A percentile compares a stretch with the other conserved stretches of the same genome.
Evolutionary conservation across 2,888 invertebrate genomes (phyloP).

Genomic region (Urechis unicinctus): DNA sequence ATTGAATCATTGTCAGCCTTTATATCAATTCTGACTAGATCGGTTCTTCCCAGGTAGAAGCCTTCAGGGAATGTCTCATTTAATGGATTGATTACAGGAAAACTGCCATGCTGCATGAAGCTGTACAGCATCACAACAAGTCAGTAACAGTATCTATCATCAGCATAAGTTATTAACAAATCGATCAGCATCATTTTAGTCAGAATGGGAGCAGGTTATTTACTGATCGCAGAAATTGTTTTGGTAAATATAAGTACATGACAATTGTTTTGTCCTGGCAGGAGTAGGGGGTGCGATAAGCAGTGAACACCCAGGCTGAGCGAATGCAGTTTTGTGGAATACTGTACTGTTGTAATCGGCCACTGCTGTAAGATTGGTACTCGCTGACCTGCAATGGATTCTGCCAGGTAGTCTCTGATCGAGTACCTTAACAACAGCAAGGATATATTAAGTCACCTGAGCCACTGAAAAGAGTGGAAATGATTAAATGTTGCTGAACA

Average conservation of each 20-base stretch:
- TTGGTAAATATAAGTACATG: too few relatives aligned
- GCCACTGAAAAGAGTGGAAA: too few relatives aligned
- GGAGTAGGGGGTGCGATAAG: neutral
- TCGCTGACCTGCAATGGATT: neutral
- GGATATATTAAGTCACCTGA: too few relatives aligned
- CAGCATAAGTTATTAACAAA: too few relatives aligned
- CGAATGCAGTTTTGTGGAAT: neutral
- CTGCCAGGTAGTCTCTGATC: neutral
- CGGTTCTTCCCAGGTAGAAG: slow-evolving; percentile 36
- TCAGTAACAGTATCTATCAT: too few relatives aligned
- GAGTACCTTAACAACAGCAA: too few relatives aligned
- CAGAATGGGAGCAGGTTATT: too few relatives aligned
- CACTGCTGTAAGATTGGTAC: neutral
- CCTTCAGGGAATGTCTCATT: slow-evolving; percentile 69
- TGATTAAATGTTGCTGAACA: too few relatives aligned
- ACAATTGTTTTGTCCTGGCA: neutral
- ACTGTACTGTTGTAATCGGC: neutral
- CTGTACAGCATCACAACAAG: neutral
- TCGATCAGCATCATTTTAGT: too few relatives aligned
- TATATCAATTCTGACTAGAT: slow-evolving; percentile 44
- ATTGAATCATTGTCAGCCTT: slow-evolving; percentile 62
- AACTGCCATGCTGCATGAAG: slow-evolving; percentile 65
- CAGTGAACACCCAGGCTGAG: neutral
- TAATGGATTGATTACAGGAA: slow-evolving; percentile 76
- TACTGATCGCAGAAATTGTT: neutral